Conservation (phyloP, 2,797 vertebrate species). For the Amblyraja radiata region DNA sequence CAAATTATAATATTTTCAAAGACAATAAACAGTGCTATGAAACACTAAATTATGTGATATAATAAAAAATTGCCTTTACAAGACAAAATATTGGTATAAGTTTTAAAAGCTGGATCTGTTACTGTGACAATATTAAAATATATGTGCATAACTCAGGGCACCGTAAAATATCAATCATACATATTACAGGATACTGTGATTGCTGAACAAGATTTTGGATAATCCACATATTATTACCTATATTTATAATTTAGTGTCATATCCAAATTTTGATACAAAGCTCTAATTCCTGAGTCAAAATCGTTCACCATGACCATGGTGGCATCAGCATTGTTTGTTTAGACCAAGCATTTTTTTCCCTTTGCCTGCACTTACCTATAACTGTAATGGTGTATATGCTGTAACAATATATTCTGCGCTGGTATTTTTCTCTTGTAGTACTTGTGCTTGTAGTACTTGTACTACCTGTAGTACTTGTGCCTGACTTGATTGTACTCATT, state of each 20-base stretch:
- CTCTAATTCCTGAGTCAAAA: not conserved
- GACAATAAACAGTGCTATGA: not conserved
- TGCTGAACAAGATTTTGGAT: not conserved
- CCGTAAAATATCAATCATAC: too few relatives aligned
- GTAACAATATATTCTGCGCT: too few relatives aligned
- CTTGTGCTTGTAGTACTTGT: too few relatives aligned
- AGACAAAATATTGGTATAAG: not conserved
- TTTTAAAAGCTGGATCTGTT: not conserved
- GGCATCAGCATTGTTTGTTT: not conserved
- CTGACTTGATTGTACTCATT: too few relatives aligned
- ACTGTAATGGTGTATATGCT: too few relatives aligned
- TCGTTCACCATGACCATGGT: not conserved
- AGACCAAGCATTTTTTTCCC: too few relatives aligned
- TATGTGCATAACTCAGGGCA: too few relatives aligned
- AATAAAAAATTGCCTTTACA: not conserved
- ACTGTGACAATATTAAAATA: not conserved
- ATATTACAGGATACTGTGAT: not conserved
- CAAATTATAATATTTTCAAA: not conserved
- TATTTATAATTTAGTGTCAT: not conserved
- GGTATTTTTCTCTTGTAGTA: too few relatives aligned
- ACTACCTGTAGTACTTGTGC: too few relatives aligned
- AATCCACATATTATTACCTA: not conserved
- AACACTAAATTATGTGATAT: not conserved
- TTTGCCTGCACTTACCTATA: too few relatives aligned
- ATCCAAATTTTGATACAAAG: not conserved